These are phyloP conservation scores for Limnephilus marmoratus DNA, from an alignment of 2,888 invertebrate genomes.

Conservation along the genomic window DNA sequence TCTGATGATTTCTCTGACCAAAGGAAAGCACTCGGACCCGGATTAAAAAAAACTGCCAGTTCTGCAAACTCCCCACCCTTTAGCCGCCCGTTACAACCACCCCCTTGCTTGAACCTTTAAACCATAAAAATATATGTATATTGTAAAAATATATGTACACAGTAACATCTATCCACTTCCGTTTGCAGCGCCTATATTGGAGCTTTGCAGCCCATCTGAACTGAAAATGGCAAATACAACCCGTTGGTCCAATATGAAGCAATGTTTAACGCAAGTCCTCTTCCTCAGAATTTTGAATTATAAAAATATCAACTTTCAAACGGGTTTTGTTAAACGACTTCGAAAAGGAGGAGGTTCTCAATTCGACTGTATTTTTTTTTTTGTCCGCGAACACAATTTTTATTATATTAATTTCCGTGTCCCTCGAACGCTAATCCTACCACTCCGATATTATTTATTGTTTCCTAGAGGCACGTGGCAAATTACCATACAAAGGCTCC, in stretches of 20 bases:
- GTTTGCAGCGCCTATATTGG: not conserved
- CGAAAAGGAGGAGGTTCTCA: too few relatives aligned
- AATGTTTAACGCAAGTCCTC: not conserved
- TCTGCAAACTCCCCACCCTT: not conserved
- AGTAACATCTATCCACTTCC: not conserved
- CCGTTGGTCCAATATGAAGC: not conserved
- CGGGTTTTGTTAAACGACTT: not conserved
- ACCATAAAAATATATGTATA: too few relatives aligned
- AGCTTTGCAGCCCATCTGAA: too few relatives aligned
- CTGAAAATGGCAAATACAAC: not conserved
- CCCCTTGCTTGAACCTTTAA: not conserved
- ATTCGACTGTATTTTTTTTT: too few relatives aligned
- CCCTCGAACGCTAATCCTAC: not conserved
- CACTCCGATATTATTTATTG: not conserved
- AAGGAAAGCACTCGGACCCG: not conserved
- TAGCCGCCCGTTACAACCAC: not conserved
- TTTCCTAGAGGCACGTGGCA: not conserved
- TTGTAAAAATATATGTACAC: too few relatives aligned
- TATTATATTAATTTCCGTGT: not conserved
- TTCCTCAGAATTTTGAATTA: not conserved
- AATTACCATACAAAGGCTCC: not conserved
- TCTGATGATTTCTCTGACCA: constrained; percentile 54
- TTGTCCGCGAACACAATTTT: not conserved
- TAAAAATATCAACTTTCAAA: not conserved
- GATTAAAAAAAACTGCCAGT: not conserved